Evolutionary conservation across 2,113 vertebrate species (phyloP), one percentile per base, ranked within the genome.

Genomic region (Eolophus roseicapilla): DNA sequence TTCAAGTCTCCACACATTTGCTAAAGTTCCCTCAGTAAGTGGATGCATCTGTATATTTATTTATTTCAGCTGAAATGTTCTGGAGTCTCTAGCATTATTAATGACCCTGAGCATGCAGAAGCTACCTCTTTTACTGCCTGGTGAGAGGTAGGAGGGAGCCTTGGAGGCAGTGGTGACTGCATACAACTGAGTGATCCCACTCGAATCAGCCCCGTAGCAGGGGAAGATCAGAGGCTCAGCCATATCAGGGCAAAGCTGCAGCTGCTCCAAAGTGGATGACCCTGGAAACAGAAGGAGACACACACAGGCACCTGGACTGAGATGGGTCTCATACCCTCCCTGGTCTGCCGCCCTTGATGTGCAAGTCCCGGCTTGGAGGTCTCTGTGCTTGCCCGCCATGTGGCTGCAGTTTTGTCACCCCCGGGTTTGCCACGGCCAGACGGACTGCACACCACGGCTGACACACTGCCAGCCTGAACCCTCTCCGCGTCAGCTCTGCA

Each of bases 351-450:
- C 52, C 33, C 17, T 15, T 2, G 2, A 17, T 1, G 0, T 19
- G 4, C 0, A 6, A 83, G 59, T 37, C 25, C 23, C 2, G 2
- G 44, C 33, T 50, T 41, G 44, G 53, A 69, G 28, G 28, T 41
- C 39, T 25, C 39, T 3, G 12, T 3, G 1, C 17, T 43, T 0
- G 0, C 31, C 9, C 17, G 28, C 1, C 1, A 10, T 0, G 0
- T 31, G 15, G 43, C 75, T 79, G 46, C 21, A 29, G 35, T 13
- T 78, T 2, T 3, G 5, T 55, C 55, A 28, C 13, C 11, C 16
- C 0, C 1, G 0, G 10, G 24, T 35, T 43, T 67, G 35, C 14
- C 28, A 31, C 1, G 0, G 41, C 6, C 31, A 63, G 37, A 29
- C 2, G 3, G 33, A 41, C 52, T 77, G 73, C 39, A 37, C 90